Evolutionary conservation across 1,140 invertebrate genomes (phyloP), one percentile per base, ranked within the genome.

Genomic region (Orius laevigatus): DNA sequence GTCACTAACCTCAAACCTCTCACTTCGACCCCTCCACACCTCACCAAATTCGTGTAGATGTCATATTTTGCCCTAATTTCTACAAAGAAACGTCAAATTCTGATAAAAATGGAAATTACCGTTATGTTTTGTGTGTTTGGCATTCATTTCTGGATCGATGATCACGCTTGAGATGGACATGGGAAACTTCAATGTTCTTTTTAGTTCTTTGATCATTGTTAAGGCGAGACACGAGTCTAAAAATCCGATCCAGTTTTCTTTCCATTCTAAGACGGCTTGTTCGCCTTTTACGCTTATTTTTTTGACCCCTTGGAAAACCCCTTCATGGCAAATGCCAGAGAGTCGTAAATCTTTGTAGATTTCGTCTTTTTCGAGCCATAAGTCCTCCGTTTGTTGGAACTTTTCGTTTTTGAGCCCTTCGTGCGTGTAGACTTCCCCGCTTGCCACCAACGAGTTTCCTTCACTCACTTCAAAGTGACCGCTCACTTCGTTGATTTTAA

Each of bases 141-240:
- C 59, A 49, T 84, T 81, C 53, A 71, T 68, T 25, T 59, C 59
- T 0, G 92, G 91, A 65, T 96, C 79, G 36, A 96, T 84, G 1
- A 81, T 68, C 5, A 79, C 69, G 49, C 75, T 75, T 58, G 87
- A 80, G 14, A 97, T 71, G 46, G 87, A 73, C 3, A 89, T 93
- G 8, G 93, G 93, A 38, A 97, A 63, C 59, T 82, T 83, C 0
- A 96, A 67, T 58, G 83, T 78, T 31, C 81, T 69, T 2, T 76
- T 74, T 51, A 78, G 75, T 51, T 77, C 74, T 34, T 79, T 76
- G 15, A 95, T 63, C 54, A 96, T 83, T 38, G 73, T 75, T 52
- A 92, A 89, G 63, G 96, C 92, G 15, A 97, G 72, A 78, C 96
- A 86, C 0, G 86, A 91, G 59, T 97, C 93, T 57, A 96, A 76